Conservation (phyloP, 2,797 vertebrate genomes). For the Notamacropus eugenii region DNA sequence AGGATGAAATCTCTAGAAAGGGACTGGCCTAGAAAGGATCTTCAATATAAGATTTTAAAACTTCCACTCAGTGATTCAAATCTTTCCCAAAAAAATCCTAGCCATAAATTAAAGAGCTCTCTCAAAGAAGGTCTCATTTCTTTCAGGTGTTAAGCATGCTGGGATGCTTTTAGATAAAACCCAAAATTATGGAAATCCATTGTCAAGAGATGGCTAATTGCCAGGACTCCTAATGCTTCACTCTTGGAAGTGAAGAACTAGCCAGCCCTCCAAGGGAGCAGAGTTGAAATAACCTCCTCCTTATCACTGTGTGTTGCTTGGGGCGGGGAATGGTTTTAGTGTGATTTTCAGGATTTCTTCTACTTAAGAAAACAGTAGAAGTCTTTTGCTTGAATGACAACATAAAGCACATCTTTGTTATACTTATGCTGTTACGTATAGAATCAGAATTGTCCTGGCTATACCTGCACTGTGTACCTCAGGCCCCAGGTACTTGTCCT, state of each 20-base stretch:
- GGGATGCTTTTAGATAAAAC: not conserved
- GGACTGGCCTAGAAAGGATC: slow-evolving; percentile 1
- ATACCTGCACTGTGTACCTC: not conserved
- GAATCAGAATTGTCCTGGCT: not conserved
- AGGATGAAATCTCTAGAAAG: slow-evolving; percentile 13
- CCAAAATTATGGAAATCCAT: not conserved
- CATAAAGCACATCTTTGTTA: slow-evolving; percentile 8
- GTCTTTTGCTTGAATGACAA: slow-evolving; percentile 3
- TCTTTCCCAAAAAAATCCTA: slow-evolving; percentile 12
- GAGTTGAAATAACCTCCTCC: not conserved
- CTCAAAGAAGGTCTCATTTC: slow-evolving; percentile 1
- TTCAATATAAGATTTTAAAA: not conserved
- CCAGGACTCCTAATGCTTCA: not conserved
- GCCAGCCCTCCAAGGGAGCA: not conserved
- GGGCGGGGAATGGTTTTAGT: not conserved
- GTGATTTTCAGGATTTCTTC: not conserved
- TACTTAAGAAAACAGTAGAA: not conserved
- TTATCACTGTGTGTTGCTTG: not conserved
- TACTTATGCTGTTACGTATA: not conserved
- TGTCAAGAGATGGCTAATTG: not conserved
- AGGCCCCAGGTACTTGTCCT: not conserved
- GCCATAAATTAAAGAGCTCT: not conserved
- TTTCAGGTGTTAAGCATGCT: not conserved
- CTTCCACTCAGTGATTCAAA: not conserved
- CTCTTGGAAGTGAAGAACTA: not conserved